Base-by-base conservation (phyloP, 2,888 invertebrate species). In the Zhuqinia jingwanae region DNA sequence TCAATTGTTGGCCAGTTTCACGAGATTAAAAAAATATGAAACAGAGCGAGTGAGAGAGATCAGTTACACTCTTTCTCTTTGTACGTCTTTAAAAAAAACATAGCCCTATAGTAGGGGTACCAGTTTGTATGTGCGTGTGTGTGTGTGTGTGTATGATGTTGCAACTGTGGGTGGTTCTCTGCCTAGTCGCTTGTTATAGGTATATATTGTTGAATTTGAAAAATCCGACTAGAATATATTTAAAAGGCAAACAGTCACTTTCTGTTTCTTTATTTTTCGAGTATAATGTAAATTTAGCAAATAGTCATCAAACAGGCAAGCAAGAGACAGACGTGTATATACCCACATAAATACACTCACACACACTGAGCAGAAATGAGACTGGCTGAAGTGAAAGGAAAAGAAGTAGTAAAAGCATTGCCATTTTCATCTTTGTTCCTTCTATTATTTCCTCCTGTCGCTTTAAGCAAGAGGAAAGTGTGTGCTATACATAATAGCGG, bases 1-100 rank as follows among this genome's bases (percentile, higher is more conserved):
- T 63, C 63, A 63, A 63, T 63, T 63, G 63, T 63, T 63, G 63
- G 30, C 63, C 63, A 63, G 63, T 63, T 60, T 60, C 36, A n/a
- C 15, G n/a, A 5, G 36, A 25, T 63, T 63, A 63, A 36, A 63
- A 13, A 25, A 22, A 58, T n/a, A n/a, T n/a, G n/a, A n/a, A n/a
- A n/a, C n/a, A n/a, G n/a, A n/a, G n/a, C n/a, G n/a, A n/a, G 53
- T 17, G 53, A 53, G 20, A 27, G 13, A 27, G 27, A 27, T 27
- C 27, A 47, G 5, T 47, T 47, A n/a, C 15, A 47, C 15, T 15
- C 47, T 47, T 47, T 47, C 47, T 6, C 2, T 47, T 47, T 47
- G 1, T 53, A n/a, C 53, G n/a, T 50, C 2, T 20, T 53, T n/a
- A n/a, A n/a, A n/a, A n/a, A n/a, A n/a, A n/a, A n/a, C n/a, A n/a